Evolutionary conservation across 2,888 invertebrate species (phyloP).

Genomic region (Spisula subtruncata): DNA sequence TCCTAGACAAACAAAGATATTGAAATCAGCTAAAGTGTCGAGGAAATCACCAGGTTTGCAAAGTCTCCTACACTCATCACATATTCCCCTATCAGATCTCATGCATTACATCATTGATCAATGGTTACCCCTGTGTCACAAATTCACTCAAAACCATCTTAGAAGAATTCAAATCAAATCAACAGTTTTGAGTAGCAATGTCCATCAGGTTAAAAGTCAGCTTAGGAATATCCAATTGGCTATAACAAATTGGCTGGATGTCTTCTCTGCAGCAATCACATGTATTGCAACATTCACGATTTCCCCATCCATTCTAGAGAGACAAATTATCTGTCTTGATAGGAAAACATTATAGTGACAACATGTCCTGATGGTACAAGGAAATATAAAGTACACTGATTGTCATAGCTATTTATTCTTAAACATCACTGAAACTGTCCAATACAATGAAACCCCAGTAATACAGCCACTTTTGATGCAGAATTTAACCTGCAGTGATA

Average conservation of each 20-base stretch:
- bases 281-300: not conserved
- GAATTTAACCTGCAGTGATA: too few relatives aligned
- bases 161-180: too few relatives aligned
- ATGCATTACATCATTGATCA: too few relatives aligned
- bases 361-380: not conserved
- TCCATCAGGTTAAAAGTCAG: not conserved
- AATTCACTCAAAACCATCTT: too few relatives aligned
- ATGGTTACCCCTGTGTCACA: too few relatives aligned
- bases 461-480: too few relatives aligned
- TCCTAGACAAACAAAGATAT: too few relatives aligned
- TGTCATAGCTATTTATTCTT: not conserved
- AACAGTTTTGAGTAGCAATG: too few relatives aligned
- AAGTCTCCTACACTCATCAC: too few relatives aligned
- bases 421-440: not conserved
- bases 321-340: not conserved
- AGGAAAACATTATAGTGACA: conserved; percentile 12
- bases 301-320: conserved; percentile 5
- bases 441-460: not conserved
- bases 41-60: too few relatives aligned
- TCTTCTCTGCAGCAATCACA: not conserved
- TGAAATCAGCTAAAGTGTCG: too few relatives aligned
- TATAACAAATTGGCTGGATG: not conserved
- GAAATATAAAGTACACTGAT: not conserved
- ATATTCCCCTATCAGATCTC: too few relatives aligned
- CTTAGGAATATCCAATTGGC: not conserved